phyloP scores from a whole-genome alignment of 2,888 invertebrate genomes.

The Strigamia crassipes region DNA sequence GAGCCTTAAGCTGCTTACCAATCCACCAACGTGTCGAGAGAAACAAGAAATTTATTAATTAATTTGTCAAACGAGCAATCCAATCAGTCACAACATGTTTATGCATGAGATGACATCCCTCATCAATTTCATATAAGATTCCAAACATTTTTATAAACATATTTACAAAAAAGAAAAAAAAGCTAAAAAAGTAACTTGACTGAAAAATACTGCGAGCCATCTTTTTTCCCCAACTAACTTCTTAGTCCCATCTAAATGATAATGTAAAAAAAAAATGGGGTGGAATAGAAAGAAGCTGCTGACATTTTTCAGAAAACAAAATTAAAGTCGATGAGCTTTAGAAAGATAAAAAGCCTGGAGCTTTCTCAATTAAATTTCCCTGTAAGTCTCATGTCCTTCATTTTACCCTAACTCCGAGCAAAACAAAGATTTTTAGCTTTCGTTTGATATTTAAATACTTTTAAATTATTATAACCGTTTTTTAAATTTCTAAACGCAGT shows the following conservation, averaged over 20 bases:
- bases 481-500: neutral
- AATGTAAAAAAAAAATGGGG: neutral
- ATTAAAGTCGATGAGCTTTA: slow-evolving; percentile 34
- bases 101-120: slow-evolving; percentile 25
- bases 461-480: neutral
- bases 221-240: slow-evolving; percentile 5
- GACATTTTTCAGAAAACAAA: slow-evolving; percentile 34
- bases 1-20: slow-evolving; percentile 32
- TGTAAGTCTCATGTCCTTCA: neutral
- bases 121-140: slow-evolving; percentile 33
- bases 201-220: neutral
- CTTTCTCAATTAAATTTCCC: slow-evolving; percentile 2
- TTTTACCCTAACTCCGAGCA: neutral
- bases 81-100: slow-evolving; percentile 39
- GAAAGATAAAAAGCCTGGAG: neutral
- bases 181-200: neutral
- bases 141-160: neutral
- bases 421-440: neutral
- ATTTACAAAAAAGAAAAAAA: neutral
- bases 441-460: neutral
- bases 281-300: slow-evolving; percentile 27
- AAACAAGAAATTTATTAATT: slow-evolving; percentile 23
- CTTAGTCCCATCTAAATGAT: slow-evolving; percentile 29
- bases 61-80: slow-evolving; percentile 35
- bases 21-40: slow-evolving; percentile 32